These are phyloP conservation scores for Hyperoodon ampullatus DNA, from an alignment of 2,113 vertebrate genomes.

Conservation along the genomic window DNA sequence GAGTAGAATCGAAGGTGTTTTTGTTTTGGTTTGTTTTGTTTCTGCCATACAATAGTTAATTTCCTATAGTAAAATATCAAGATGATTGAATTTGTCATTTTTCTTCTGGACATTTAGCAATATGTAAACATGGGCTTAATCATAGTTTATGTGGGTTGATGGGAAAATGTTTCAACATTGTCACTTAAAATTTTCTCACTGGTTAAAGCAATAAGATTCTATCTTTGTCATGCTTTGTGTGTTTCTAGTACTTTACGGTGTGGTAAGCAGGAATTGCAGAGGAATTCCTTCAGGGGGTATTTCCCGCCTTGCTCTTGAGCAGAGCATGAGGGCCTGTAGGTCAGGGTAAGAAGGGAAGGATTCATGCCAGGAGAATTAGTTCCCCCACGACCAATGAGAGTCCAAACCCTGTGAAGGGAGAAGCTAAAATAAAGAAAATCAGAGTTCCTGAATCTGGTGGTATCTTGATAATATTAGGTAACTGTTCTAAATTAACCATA, in stretches of 20 bases:
- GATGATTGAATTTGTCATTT: constrained; percentile 22
- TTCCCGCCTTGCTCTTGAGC: neutral
- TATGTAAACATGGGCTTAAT: neutral
- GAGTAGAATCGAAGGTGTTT: neutral
- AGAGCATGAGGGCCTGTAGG: neutral
- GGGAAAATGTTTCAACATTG: constrained; percentile 10
- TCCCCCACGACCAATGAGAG: neutral
- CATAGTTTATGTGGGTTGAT: constrained; percentile 3
- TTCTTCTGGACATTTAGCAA: neutral
- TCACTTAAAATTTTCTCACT: constrained; percentile 41
- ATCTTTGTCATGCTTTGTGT: neutral
- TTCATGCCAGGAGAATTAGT: neutral
- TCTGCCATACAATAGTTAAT: neutral
- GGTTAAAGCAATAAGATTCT: neutral
- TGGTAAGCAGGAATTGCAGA: neutral
- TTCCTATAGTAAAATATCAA: constrained; percentile 33
- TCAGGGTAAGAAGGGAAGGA: neutral
- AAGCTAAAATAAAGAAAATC: neutral
- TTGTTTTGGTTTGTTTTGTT: neutral
- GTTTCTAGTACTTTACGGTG: neutral
- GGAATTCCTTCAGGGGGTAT: neutral
- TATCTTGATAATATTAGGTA: constrained; percentile 45
- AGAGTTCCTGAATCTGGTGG: neutral
- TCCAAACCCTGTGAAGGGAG: neutral
- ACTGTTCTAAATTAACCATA: constrained; percentile 49